Percentiles rank a stretch among this genome's conserved stretches.
Evolutionary conservation across 2,113 vertebrate genomes (phyloP).

Genomic region (Tachysurus vachellii): DNA sequence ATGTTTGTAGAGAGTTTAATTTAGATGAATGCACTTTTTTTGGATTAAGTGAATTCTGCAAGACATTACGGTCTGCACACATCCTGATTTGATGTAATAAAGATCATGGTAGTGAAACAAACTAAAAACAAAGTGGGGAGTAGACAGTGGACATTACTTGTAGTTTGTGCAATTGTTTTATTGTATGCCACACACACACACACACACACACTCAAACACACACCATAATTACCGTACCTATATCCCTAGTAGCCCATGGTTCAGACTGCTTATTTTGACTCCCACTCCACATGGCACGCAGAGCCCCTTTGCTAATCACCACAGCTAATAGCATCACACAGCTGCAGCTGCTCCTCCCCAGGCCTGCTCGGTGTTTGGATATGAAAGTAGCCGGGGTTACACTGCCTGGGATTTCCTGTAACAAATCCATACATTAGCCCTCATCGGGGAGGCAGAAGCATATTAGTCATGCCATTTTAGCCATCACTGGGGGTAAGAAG

Average conservation of each 20-base stretch:
- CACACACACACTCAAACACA: conserved; percentile 21
- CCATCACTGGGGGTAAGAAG: conserved; percentile 35
- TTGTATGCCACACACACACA: not conserved
- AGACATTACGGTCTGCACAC: not conserved
- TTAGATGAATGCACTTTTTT: not conserved
- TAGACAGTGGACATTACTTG: not conserved
- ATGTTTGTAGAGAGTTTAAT: not conserved
- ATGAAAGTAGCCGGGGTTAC: conserved; percentile 43
- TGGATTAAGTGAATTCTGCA: not conserved
- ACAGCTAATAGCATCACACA: conserved; percentile 51
- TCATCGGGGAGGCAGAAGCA: conserved; percentile 46
- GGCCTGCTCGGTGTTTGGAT: conserved; percentile 42
- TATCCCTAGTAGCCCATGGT: conserved; percentile 29
- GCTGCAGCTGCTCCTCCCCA: conserved; percentile 52
- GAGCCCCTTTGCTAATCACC: conserved; percentile 51
- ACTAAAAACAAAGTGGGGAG: not conserved
- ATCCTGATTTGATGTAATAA: not conserved
- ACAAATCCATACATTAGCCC: conserved; percentile 56
- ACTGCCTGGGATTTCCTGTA: conserved; percentile 53
- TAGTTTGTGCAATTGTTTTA: not conserved
- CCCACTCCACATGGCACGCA: conserved; percentile 30
- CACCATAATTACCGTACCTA: conserved; percentile 28
- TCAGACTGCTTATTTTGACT: conserved; percentile 39
- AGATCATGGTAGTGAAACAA: too few relatives aligned
- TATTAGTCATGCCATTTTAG: conserved; percentile 54